phyloP scores from a whole-genome alignment of 2,888 invertebrate genomes.

The Bibio marci region DNA sequence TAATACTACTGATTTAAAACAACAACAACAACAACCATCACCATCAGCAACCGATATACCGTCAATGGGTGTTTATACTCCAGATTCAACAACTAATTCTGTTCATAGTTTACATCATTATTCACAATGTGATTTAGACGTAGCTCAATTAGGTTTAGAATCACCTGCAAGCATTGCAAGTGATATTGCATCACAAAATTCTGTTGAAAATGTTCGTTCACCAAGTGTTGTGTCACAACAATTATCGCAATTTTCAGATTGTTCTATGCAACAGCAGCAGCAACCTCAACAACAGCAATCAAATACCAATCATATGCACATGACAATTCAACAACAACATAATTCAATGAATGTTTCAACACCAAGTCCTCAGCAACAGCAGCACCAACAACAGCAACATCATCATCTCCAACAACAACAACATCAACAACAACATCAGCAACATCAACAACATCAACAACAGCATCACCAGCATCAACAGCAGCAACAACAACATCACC shows the following conservation, averaged over 20 bases:
- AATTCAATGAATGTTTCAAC: conserved; percentile 27
- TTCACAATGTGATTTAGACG: conserved; percentile 66
- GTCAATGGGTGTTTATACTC: conserved; percentile 75
- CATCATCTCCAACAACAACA: background rate
- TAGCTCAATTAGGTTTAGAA: conserved; percentile 67
- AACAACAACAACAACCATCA: conserved; percentile 29
- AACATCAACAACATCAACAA: conserved; percentile 7
- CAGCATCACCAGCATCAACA: conserved; percentile 6
- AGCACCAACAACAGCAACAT: conserved; percentile 18
- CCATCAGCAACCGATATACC: conserved; percentile 39
- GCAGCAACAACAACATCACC: conserved; percentile 8
- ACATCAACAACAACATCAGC: conserved; percentile 10
- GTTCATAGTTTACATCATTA: conserved; percentile 66
- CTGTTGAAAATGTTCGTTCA: conserved; percentile 41
- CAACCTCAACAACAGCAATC: conserved; percentile 30
- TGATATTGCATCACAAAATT: conserved; percentile 62
- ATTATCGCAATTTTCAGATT: conserved; percentile 34
- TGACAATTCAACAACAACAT: conserved; percentile 34
- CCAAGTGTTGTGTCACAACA: conserved; percentile 35
- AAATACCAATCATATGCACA: conserved; percentile 32
- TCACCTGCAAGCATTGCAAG: conserved; percentile 79
- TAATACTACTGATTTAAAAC: conserved; percentile 18
- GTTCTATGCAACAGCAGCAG: conserved; percentile 54
- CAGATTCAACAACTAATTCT: conserved; percentile 67
- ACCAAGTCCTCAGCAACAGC: conserved; percentile 29